phyloP scores from a whole-genome alignment of 2,888 invertebrate genomes.

The Pachycephus smyrnensis region DNA sequence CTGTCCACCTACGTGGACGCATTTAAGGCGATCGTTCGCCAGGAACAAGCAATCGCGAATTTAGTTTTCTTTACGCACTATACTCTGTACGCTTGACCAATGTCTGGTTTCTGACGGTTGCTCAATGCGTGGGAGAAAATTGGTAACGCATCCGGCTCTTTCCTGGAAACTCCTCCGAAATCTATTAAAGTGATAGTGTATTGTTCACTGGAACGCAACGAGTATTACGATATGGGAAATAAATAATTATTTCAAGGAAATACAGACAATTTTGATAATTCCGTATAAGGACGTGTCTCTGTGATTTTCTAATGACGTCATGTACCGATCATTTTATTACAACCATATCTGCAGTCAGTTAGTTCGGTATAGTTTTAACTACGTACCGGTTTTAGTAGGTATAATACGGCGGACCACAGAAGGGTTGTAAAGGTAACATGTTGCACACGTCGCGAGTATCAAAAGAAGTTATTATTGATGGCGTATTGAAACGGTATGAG shows the following conservation, averaged over 20 bases:
- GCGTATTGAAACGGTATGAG: conserved; percentile 66
- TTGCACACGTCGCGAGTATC: conserved; percentile 46
- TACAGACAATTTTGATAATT: background rate
- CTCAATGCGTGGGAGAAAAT: too few relatives aligned
- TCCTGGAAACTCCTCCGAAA: too few relatives aligned
- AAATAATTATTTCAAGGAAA: background rate
- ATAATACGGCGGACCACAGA: conserved; percentile 10
- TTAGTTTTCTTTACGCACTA: too few relatives aligned
- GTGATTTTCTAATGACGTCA: background rate
- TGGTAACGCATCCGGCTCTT: too few relatives aligned
- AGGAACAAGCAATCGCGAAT: too few relatives aligned
- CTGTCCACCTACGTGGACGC: background rate
- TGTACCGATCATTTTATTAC: background rate
- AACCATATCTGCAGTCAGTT: background rate
- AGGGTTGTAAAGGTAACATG: conserved; percentile 40
- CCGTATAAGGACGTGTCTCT: background rate
- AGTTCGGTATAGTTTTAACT: background rate
- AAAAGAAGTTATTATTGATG: conserved; percentile 63
- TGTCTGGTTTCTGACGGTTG: too few relatives aligned
- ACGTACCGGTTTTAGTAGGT: background rate
- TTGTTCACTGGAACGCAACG: background rate
- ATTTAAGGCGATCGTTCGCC: too few relatives aligned
- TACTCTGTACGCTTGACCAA: too few relatives aligned
- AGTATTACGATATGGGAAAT: background rate
- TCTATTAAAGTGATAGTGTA: background rate